Percentiles rank a stretch among this genome's conserved stretches.
Evolutionary conservation across 2,113 vertebrate species (phyloP).

Genomic region (Ictidomys tridecemlineatus): DNA sequence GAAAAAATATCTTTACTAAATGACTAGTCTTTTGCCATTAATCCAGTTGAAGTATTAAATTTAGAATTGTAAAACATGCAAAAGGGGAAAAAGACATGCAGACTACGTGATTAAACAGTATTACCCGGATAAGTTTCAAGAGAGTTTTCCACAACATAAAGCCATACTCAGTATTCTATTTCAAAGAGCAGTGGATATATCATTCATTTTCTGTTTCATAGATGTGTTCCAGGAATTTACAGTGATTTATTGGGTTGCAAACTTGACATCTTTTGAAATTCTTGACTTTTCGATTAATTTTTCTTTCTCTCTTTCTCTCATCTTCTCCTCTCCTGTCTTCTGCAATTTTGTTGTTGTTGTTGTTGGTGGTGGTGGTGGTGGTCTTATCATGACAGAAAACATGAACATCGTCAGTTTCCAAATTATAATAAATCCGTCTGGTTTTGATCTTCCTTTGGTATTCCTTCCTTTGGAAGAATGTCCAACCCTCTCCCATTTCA

Average conservation of each 20-base stretch:
- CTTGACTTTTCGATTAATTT: constrained; percentile 21
- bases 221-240: constrained; percentile 13
- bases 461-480: background rate
- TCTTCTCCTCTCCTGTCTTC: background rate
- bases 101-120: background rate
- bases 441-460: background rate
- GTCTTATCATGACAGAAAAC: background rate
- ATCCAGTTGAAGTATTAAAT: constrained; percentile 73
- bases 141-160: no score
- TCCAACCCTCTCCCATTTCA: background rate
- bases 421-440: background rate
- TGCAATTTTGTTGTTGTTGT: background rate
- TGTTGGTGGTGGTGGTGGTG: no score
- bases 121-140: no score
- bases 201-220: constrained; percentile 18
- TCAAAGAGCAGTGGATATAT: background rate
- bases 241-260: background rate
- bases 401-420: background rate
- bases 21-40: constrained; percentile 72
- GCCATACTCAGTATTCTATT: background rate
- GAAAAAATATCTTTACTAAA: constrained; percentile 70
- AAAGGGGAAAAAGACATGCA: constrained; percentile 27
- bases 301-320: background rate
- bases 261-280: constrained; percentile 31
- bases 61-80: constrained; percentile 55